Evolutionary conservation across 2,113 vertebrate species (phyloP).

Genomic region (Chloroceryle aenea): DNA sequence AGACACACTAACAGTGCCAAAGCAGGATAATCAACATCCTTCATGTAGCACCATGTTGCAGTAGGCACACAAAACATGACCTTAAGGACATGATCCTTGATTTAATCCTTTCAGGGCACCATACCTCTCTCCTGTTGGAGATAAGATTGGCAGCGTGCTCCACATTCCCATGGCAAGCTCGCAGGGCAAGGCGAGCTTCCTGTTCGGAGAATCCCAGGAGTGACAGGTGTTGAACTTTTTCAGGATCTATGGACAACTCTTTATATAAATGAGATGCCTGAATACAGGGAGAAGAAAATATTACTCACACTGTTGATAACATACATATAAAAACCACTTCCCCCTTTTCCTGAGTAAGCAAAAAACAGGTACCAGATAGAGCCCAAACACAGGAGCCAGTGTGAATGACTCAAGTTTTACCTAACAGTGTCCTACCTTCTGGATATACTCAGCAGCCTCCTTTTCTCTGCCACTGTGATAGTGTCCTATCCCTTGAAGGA

Average conservation of each 20-base stretch:
- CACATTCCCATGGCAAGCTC: conserved; percentile 88
- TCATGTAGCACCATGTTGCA: neutral
- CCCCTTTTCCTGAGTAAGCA: neutral
- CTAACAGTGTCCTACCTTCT: conserved; percentile 74
- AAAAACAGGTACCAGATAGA: neutral
- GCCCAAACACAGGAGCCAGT: neutral
- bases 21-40: neutral
- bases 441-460: conserved; percentile 81
- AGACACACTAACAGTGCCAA: neutral
- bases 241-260: conserved; percentile 84
- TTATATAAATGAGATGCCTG: conserved; percentile 85
- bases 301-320: neutral
- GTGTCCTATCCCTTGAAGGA: conserved; percentile 90
- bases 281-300: neutral
- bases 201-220: conserved; percentile 88
- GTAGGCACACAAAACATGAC: neutral
- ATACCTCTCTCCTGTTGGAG: conserved; percentile 86
- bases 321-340: neutral
- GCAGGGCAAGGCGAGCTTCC: conserved; percentile 90
- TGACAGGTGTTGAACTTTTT: conserved; percentile 84
- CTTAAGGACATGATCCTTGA: accelerated
- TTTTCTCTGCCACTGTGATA: conserved; percentile 87
- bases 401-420: neutral
- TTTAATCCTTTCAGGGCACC: neutral
- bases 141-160: conserved; percentile 86